phyloP scores from a whole-genome alignment of 1,140 invertebrate genomes.

The Hycleus cichorii region DNA sequence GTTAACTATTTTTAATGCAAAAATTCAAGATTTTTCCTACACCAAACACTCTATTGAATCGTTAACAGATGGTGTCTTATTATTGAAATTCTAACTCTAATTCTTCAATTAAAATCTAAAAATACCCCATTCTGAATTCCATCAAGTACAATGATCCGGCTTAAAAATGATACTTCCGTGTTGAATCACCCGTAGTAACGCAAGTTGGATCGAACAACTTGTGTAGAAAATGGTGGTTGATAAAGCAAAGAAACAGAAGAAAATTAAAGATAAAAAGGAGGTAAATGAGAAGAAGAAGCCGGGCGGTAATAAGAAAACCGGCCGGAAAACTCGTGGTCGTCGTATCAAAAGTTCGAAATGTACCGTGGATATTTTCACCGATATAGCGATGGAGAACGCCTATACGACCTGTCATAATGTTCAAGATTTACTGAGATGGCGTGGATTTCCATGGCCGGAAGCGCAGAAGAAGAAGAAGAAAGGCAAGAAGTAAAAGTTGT shows the following conservation, averaged over 20 bases:
- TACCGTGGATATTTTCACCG: conserved; percentile 73
- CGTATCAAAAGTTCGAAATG: conserved; percentile 52
- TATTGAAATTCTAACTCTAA: no score
- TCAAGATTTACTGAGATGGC: conserved; percentile 65
- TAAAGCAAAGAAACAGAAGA: conserved; percentile 44
- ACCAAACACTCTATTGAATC: no score
- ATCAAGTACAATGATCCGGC: no score
- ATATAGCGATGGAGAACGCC: conserved; percentile 79
- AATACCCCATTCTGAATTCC: no score
- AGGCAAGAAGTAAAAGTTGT: conserved; percentile 46
- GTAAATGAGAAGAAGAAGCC: conserved; percentile 43
- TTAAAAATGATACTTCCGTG: no score
- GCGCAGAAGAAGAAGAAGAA: conserved; percentile 76
- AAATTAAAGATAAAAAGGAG: conserved; percentile 44
- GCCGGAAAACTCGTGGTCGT: conserved; percentile 46
- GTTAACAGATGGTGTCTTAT: no score
- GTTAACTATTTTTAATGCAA: no score
- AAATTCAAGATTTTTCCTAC: no score
- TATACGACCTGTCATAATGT: conserved; percentile 85
- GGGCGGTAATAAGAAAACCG: conserved; percentile 43
- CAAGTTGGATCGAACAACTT: no score
- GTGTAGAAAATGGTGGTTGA: conserved; percentile 31
- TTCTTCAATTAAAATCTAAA: no score
- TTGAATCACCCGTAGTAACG: no score
- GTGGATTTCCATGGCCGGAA: conserved; percentile 78